These are phyloP conservation scores for Madoqua kirkii DNA, from an alignment of 2,113 vertebrate species.

Conservation along the genomic window DNA sequence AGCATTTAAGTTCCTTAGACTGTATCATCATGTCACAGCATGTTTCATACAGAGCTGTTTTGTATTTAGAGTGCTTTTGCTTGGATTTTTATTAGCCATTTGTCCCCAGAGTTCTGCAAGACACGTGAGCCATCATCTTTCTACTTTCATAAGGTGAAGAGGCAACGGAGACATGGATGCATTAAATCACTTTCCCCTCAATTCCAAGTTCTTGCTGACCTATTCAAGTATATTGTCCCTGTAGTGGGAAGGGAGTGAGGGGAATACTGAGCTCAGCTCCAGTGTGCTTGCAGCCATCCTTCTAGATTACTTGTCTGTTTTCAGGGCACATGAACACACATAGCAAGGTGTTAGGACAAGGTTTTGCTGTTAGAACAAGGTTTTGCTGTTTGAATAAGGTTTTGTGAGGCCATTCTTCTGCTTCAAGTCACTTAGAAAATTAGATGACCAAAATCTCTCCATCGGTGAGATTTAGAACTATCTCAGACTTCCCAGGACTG, in stretches of 20 bases:
- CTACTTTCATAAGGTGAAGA: background rate
- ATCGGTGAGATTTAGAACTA: background rate
- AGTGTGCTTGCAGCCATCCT: background rate
- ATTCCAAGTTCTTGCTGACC: background rate
- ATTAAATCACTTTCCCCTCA: background rate
- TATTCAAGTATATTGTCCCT: background rate
- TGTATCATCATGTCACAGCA: background rate
- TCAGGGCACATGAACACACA: background rate
- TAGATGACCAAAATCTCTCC: background rate
- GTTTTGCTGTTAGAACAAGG: background rate
- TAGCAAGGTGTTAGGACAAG: background rate
- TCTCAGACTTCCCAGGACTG: background rate
- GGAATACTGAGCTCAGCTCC: too few species aligned
- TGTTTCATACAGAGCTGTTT: background rate
- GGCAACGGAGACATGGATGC: background rate
- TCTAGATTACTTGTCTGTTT: background rate
- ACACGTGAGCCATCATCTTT: background rate
- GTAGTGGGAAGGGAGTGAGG: rapidly evolving
- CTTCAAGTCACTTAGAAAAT: background rate
- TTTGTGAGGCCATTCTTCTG: background rate
- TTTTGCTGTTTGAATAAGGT: background rate
- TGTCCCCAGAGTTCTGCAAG: conserved; percentile 8
- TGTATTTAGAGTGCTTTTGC: background rate
- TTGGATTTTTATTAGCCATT: background rate
- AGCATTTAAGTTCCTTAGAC: background rate